phyloP scores from a whole-genome alignment of 2,113 vertebrate species.

The Herpailurus yagouaroundi region DNA sequence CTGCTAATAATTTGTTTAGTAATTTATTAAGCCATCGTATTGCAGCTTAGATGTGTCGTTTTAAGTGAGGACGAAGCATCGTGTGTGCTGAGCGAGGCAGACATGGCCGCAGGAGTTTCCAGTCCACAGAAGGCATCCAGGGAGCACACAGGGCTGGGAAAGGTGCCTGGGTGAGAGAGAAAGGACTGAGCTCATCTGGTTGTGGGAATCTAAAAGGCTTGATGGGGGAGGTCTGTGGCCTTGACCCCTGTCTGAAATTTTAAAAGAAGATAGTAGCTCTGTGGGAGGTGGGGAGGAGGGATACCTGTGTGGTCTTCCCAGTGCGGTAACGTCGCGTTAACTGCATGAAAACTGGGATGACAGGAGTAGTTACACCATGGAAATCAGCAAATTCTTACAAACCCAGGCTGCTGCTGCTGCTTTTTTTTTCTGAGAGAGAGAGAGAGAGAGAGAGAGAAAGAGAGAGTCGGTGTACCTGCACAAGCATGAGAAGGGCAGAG shows the following conservation, averaged over 20 bases:
- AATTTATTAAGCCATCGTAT: background rate
- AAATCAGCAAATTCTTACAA: background rate
- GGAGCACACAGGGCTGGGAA: accelerated
- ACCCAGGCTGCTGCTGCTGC: background rate
- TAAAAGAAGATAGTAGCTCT: background rate
- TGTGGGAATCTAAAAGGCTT: background rate
- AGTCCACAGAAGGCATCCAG: accelerated
- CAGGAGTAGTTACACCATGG: background rate
- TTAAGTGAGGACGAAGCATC: background rate
- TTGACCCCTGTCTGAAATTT: background rate
- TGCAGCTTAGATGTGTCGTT: background rate
- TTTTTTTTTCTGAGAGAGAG: too few relatives aligned
- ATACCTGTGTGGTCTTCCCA: background rate
- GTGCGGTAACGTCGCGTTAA: accelerated
- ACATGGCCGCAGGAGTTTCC: accelerated
- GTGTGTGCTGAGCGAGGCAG: background rate
- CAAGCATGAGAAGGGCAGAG: too few relatives aligned
- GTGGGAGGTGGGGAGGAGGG: too few relatives aligned
- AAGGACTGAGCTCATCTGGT: background rate
- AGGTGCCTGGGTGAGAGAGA: too few relatives aligned
- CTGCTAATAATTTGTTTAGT: background rate
- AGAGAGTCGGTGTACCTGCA: too few relatives aligned
- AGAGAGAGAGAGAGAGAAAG: too few relatives aligned
- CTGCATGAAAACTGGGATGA: background rate
- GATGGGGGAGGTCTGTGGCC: accelerated